Conservation (phyloP, 2,113 vertebrate species). For the Nibea coibor region DNA sequence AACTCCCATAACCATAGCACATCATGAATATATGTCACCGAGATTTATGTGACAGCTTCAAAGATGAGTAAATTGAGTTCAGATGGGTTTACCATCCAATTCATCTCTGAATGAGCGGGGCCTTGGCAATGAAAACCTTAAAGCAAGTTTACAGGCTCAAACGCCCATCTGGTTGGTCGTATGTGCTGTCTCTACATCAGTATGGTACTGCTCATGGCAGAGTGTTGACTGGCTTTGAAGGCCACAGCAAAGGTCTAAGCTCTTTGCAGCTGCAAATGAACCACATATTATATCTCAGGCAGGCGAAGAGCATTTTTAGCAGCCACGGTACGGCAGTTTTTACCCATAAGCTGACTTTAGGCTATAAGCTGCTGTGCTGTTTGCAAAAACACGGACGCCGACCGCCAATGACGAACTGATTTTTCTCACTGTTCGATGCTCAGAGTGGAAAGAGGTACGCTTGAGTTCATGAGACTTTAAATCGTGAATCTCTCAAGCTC, state of each 20-base stretch:
- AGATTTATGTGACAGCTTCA: constrained; percentile 30
- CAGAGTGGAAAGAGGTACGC: no score
- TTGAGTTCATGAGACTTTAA: no score
- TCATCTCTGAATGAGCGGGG: constrained; percentile 1
- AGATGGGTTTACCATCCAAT: constrained; percentile 46
- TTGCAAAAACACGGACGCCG: neutral
- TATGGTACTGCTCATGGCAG: neutral
- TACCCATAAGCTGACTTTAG: neutral
- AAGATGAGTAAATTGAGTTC: constrained; percentile 40
- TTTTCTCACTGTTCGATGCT: no score
- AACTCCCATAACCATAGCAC: neutral
- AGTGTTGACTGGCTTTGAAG: constrained; percentile 29
- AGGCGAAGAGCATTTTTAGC: neutral
- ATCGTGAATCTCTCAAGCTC: no score
- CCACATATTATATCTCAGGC: neutral
- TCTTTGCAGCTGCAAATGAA: constrained; percentile 26
- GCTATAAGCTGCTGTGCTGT: neutral
- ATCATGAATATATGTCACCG: neutral
- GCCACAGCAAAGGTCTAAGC: constrained; percentile 11
- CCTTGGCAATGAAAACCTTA: constrained; percentile 40
- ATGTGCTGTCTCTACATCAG: constrained; percentile 22
- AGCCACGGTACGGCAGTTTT: neutral
- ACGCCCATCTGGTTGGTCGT: neutral
- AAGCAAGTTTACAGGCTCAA: constrained; percentile 9
- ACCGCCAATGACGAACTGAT: neutral